Percentiles rank a stretch among this genome's conserved stretches.
Conservation (phyloP, 2,113 vertebrate species). For the Syngnathus typhle region DNA sequence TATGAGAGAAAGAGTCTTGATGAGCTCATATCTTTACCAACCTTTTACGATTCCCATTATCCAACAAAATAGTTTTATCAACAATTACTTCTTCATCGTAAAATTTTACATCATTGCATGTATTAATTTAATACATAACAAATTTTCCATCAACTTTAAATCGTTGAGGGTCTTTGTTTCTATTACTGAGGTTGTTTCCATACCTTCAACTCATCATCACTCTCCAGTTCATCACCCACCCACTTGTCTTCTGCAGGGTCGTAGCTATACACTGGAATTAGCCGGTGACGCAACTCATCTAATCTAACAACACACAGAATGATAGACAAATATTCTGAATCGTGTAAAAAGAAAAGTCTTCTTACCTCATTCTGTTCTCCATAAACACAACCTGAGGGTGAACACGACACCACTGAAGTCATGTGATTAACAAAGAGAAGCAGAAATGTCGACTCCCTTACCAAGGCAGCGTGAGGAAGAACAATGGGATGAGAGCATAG, state of each 20-base stretch:
- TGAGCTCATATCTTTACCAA: background rate
- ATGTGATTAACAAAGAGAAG: background rate
- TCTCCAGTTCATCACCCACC: background rate
- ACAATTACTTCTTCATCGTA: no score
- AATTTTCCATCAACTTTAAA: no score
- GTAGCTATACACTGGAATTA: slow-evolving; percentile 59
- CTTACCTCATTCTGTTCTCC: slow-evolving; percentile 39
- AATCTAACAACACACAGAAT: slow-evolving; percentile 24
- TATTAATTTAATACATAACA: no score
- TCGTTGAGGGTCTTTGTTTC: background rate
- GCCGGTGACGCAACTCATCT: slow-evolving; percentile 44
- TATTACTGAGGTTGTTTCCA: background rate
- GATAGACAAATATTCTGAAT: background rate
- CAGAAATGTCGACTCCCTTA: slow-evolving; percentile 20
- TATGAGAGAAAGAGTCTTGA: slow-evolving; percentile 14
- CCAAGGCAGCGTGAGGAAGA: slow-evolving; percentile 33
- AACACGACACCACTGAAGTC: background rate
- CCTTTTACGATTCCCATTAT: background rate
- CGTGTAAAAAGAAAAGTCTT: background rate
- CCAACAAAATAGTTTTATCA: no score
- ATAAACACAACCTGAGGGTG: slow-evolving; percentile 41
- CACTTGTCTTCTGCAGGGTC: slow-evolving; percentile 43
- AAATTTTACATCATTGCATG: no score
- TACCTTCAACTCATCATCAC: slow-evolving; percentile 31
- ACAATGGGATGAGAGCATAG: slow-evolving; percentile 25